Base-by-base conservation (phyloP, 2,797 vertebrate genomes). In the Micromesistius poutassou region DNA sequence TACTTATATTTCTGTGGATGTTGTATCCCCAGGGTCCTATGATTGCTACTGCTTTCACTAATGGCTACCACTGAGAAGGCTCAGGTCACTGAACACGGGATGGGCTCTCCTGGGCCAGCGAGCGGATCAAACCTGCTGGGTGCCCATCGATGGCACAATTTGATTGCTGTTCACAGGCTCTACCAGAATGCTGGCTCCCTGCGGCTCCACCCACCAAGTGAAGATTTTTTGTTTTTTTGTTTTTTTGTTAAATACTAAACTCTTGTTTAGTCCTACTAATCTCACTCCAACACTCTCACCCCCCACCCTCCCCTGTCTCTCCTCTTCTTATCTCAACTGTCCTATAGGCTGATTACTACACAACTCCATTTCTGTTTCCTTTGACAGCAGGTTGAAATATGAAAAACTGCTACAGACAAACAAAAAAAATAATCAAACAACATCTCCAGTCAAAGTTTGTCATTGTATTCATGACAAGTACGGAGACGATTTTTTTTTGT, bases 1-100 rank as follows among this genome's bases (percentile, higher is more conserved):
- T 77, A 73, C 36, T 71, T 66, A 36, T 55, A 55, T 22, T 62
- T 62, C 55, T 62, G 22, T 25, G 55, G 19, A 55, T 42, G 40
- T 42, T 81, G 72, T 83, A 30, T 89, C 87, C 35, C 30, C 88
- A 98, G 97, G 97, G 96, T 87, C 97, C 96, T 82, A 95, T 98
- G 95, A 98, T 98, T 93, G 97, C 97, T 91, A 98, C 97, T 91
- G 97, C 97, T 82, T 98, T 98, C 91, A 98, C 97, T 94, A 98
- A 98, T 87, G 97, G 97, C 93, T 98, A 98, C 94, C 97, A 98
- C 95, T 98, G 96, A 98, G 93, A 92, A 88, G 93, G 85, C 89
- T 86, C 89, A 85, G 86, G 90, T 91, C 86, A 86, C 86, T 72
- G 85, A 85, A 83, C 87, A 88, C 76, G 80, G 88, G 90, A 89